These are phyloP conservation scores for Megalopta genalis DNA, from an alignment of 1,140 invertebrate species.

Conservation along the genomic window DNA sequence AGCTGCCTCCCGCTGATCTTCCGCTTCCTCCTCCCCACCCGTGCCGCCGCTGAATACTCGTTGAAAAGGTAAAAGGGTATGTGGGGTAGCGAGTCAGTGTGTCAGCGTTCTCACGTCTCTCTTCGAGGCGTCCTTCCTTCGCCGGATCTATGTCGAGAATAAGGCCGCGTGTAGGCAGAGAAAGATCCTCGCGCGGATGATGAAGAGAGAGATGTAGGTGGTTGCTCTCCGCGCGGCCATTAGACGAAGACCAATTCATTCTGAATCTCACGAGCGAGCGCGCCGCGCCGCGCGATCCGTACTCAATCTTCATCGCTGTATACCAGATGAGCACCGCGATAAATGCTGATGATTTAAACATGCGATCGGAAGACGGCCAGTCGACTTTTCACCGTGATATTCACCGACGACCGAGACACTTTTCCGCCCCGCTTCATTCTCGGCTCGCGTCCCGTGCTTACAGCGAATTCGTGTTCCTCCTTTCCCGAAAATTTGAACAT, in stretches of 20 bases:
- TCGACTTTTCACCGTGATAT: conserved; percentile 16
- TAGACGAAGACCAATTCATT: conserved; percentile 24
- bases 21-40: conserved; percentile 38
- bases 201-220: conserved; percentile 6
- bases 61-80: conserved; percentile 79
- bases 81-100: conserved; percentile 81
- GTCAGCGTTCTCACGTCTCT: conserved; percentile 78
- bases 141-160: conserved; percentile 70
- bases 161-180: conserved; percentile 73
- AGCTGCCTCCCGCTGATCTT: conserved; percentile 4
- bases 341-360: conserved; percentile 18
- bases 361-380: conserved; percentile 2
- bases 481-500: too few species aligned
- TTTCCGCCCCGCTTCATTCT: neutral
- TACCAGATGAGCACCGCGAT: conserved; percentile 11
- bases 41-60: conserved; percentile 43
- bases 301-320: neutral
- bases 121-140: conserved; percentile 69
- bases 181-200: conserved; percentile 43
- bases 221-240: neutral
- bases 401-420: neutral
- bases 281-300: neutral
- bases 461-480: too few species aligned
- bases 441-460: too few species aligned
- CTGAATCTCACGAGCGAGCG: conserved; percentile 21